Percentiles rank a stretch among this genome's conserved stretches.
These are phyloP conservation scores for Carposina sasakii DNA, from an alignment of 1,140 invertebrate genomes.

Conservation along the genomic window DNA sequence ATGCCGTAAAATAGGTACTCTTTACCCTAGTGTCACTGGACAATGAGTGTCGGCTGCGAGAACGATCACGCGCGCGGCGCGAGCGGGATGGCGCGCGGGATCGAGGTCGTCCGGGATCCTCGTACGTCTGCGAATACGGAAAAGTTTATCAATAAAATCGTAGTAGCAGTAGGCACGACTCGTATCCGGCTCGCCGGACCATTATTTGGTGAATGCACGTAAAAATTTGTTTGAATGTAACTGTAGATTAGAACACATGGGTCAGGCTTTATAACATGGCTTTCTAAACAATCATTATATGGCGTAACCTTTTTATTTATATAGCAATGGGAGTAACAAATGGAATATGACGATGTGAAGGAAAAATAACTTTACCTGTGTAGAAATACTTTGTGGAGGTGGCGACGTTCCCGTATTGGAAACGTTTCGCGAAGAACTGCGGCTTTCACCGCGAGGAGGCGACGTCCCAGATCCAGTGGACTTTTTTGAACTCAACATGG, in stretches of 20 bases:
- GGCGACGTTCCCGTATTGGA: conserved; percentile 84
- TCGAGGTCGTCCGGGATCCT: conserved; percentile 52
- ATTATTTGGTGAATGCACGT: no score
- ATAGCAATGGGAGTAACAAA: no score
- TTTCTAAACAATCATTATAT: no score
- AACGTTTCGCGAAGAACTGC: conserved; percentile 23
- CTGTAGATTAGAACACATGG: no score
- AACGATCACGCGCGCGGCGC: conserved; percentile 61
- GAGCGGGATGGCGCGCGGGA: conserved; percentile 44
- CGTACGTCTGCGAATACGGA: conserved; percentile 71
- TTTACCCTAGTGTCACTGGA: conserved; percentile 78
- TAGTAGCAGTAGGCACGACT: no score
- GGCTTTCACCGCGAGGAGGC: conserved; percentile 30
- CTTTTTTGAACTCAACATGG: conserved; percentile 37
- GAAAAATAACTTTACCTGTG: conserved; percentile 77
- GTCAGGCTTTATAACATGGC: no score
- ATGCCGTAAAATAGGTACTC: no score
- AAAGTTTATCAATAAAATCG: no score
- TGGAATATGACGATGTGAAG: no score
- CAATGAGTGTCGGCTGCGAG: conserved; percentile 77
- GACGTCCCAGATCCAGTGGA: conserved; percentile 48
- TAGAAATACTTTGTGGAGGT: conserved; percentile 88
- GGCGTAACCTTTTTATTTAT: no score
- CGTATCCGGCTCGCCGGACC: no score
- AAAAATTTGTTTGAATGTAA: no score